These are phyloP conservation scores for Phrixothrix hirtus DNA, from an alignment of 2,888 invertebrate genomes.

Conservation along the genomic window DNA sequence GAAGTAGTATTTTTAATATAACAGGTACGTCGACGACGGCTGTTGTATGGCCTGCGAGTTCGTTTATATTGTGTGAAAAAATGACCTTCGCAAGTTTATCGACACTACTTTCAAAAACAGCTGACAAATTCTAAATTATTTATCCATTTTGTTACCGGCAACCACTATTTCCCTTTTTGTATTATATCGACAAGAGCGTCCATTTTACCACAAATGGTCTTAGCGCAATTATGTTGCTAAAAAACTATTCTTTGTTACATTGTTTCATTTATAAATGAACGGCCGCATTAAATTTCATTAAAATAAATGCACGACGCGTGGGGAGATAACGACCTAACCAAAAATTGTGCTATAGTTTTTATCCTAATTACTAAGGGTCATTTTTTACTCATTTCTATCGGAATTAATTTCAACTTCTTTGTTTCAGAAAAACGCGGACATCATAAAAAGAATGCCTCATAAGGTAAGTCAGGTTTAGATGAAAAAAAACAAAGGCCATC, in stretches of 20 bases:
- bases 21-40: neutral
- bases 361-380: too few relatives aligned
- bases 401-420: conserved; percentile 6
- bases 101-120: conserved; percentile 32
- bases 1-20: too few relatives aligned
- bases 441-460: conserved; percentile 2
- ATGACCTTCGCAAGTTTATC: conserved; percentile 31
- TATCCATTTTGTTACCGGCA: conserved; percentile 8
- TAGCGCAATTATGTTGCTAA: too few relatives aligned
- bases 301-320: too few relatives aligned
- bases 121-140: conserved; percentile 20
- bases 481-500: too few relatives aligned
- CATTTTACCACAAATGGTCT: too few relatives aligned
- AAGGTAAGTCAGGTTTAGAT: conserved; percentile 11
- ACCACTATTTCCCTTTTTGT: conserved; percentile 7
- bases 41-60: neutral
- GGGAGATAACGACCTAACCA: too few relatives aligned
- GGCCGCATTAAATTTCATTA: too few relatives aligned
- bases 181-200: too few relatives aligned
- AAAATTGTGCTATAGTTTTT: too few relatives aligned
- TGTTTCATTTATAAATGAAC: too few relatives aligned
- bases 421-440: conserved; percentile 10
- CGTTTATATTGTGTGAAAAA: conserved; percentile 10
- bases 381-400: neutral
- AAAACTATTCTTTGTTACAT: too few relatives aligned